Conservation (phyloP, 2,888 invertebrate species). For the Anthrax anthrax region DNA sequence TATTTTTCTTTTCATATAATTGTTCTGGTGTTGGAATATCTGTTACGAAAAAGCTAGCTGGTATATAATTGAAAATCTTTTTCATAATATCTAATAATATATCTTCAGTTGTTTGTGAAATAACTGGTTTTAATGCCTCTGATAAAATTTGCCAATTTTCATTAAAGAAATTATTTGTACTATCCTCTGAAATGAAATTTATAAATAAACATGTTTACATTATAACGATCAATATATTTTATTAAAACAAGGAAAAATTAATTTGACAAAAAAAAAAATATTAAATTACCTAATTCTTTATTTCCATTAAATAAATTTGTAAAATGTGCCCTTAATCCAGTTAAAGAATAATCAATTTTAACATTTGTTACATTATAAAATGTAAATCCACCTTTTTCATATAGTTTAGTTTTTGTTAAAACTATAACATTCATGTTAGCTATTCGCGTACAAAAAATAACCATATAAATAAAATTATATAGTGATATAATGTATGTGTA, state of each 20-base stretch:
- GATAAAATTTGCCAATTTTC: slow-evolving; percentile 59
- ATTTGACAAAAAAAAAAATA: no score
- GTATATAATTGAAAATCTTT: slow-evolving; percentile 53
- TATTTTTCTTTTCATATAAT: slow-evolving; percentile 20
- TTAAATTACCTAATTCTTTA: slow-evolving; percentile 53
- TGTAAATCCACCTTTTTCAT: slow-evolving; percentile 45
- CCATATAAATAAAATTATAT: neutral
- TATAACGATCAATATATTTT: no score
- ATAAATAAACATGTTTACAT: no score
- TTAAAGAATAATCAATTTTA: slow-evolving; percentile 52
- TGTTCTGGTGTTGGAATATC: slow-evolving; percentile 39
- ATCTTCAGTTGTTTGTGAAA: slow-evolving; percentile 55
- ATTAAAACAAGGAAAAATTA: no score
- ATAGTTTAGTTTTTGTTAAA: slow-evolving; percentile 48
- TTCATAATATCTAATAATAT: slow-evolving; percentile 51
- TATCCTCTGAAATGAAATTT: slow-evolving; percentile 46
- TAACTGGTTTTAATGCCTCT: slow-evolving; percentile 52
- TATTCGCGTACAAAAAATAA: no score
- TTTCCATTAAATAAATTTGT: slow-evolving; percentile 60
- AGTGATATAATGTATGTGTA: neutral
- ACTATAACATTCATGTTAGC: slow-evolving; percentile 53
- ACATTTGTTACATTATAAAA: slow-evolving; percentile 55
- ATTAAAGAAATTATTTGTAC: slow-evolving; percentile 58
- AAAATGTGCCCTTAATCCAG: slow-evolving; percentile 50
- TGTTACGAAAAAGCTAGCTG: slow-evolving; percentile 52